Conservation (phyloP, 2,113 vertebrate species). For the Marcusenius ussheri region DNA sequence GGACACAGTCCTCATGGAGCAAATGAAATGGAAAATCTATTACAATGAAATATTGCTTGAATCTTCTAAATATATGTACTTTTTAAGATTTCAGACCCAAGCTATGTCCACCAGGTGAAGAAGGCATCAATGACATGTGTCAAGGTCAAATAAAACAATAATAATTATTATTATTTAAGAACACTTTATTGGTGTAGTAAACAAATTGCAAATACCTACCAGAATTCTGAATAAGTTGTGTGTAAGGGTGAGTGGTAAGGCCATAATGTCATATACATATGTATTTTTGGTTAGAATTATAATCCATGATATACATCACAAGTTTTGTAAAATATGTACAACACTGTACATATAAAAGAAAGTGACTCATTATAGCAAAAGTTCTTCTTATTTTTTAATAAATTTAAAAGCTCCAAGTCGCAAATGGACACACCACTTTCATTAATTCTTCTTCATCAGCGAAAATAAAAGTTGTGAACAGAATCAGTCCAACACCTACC, state of each 20-base stretch:
- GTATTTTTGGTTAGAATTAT: too few relatives aligned
- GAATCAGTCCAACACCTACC: neutral
- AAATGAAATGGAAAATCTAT: constrained; percentile 5
- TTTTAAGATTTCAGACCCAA: constrained; percentile 44
- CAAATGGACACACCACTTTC: neutral
- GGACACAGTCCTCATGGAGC: neutral
- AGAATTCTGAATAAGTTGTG: neutral
- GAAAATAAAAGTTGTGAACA: neutral
- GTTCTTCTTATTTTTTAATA: too few relatives aligned
- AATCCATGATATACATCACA: too few relatives aligned
- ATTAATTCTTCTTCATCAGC: neutral
- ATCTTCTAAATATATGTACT: neutral
- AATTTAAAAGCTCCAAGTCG: too few relatives aligned
- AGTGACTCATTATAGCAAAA: too few relatives aligned
- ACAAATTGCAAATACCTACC: neutral
- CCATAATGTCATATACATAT: neutral
- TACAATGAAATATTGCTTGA: neutral
- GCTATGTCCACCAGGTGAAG: constrained; percentile 49
- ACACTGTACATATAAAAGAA: too few relatives aligned
- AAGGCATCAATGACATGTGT: constrained; percentile 51
- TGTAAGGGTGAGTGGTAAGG: neutral
- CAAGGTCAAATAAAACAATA: constrained; percentile 45
- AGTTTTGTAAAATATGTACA: too few relatives aligned
- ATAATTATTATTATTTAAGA: neutral
- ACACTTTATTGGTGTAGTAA: neutral